Base-by-base conservation (phyloP, 2,113 vertebrate species). In the Seriola aureovittata region DNA sequence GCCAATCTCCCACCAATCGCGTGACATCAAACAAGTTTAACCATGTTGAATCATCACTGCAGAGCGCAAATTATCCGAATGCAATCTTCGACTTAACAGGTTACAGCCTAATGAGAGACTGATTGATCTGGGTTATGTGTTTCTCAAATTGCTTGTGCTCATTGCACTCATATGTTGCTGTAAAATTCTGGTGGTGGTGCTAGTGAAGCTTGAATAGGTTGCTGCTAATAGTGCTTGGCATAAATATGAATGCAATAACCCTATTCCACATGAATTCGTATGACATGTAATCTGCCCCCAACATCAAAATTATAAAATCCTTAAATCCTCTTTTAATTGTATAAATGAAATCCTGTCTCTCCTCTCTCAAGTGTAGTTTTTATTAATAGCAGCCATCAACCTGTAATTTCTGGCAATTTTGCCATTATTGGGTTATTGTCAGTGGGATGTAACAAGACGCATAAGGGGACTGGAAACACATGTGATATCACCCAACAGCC, bases 1-100 rank as follows among this genome's bases (percentile, higher is more conserved):
- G 71, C 69, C 76, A 73, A 72, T 75, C 84, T 80, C 58, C 46
- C 52, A 83, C 80, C 75, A 67, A 71, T 44, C 59, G 54, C 48
- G 57, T 25, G 65, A 78, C 81, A 76, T 86, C 66, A 89, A 81
- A 89, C 81, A 81, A 50, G 54, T 86, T 87, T 42, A 70, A 78
- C 67, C 40, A 21, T 75, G 88, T 59, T 67, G 65, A 88, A 83
- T 80, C 58, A 69, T 84, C 71, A 58, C 42, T 14, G 62, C 67
- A 62, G 55, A 57, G 65, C 5, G 0, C n/a, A 71, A 75, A 76
- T 76, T 59, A 75, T 78, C 70, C 11, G 8, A 80, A 81, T 60
- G 59, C 40, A 32, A 88, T 82, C 77, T 29, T 36, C 16, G 10
- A 55, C 48, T 50, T 52, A 80, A 67, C 34, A 80, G 29, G 64